Evolutionary conservation across 2,113 vertebrate genomes (phyloP), one percentile per base, ranked within the genome.

Genomic region (Micromys minutus): DNA sequence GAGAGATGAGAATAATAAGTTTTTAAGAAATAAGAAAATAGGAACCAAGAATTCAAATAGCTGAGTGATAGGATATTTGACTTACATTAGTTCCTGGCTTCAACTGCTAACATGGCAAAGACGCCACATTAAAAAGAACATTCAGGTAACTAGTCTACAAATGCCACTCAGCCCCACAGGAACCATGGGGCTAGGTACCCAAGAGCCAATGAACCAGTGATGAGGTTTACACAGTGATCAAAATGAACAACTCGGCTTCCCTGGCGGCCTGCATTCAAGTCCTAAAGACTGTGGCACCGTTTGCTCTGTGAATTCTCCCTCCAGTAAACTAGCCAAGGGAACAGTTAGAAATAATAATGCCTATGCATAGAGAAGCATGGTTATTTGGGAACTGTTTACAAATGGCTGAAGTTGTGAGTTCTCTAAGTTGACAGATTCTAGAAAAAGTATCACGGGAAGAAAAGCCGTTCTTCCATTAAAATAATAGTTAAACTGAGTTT

Each of bases 141-240:
- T 79, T 80, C 26, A 92, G 76, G 89, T 86, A 90, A 31, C 81
- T 93, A 86, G 52, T 80, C 50, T 90, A n/a, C 57, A 42, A 96
- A 86, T 31, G 74, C 50, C 39, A 69, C 85, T 71, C 31, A 45
- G 17, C 65, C 45, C 93, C 16, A 86, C 59, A 71, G n/a, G 57
- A 39, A 93, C 89, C 80, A 22, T 52, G 47, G 93, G 71, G 45
- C 88, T 90, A 92, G 86, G 45, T 94, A 93, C 76, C 21, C 90
- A 65, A 36, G 31, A 77, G 24, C 69, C 93, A 69, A 45, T 12
- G 39, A 74, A 89, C 67, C 45, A 93, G 5, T 57, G 90, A 61
- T 79, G 22, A 55, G 63, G 88, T 81, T 86, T 93, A 22, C 36
- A 80, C 6, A 19, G 1, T 50, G 22, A 61, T 93, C 75, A 50